Conservation (phyloP, 2,888 invertebrate genomes). For the Lumbricus terrestris region DNA sequence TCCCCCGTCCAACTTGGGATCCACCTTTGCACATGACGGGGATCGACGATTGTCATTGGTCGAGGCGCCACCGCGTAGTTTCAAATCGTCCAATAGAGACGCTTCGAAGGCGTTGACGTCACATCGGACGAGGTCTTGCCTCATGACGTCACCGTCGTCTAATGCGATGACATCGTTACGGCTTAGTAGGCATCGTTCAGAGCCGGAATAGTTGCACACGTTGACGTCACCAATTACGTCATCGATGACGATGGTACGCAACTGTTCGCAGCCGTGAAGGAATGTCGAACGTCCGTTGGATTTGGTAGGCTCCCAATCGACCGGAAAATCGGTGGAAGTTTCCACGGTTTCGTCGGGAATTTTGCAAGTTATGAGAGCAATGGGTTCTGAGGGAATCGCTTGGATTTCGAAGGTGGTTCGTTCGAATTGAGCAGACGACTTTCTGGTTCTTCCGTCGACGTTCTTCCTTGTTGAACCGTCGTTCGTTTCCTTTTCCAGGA, state of each 20-base stretch:
- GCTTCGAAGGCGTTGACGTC: neutral
- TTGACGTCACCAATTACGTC: neutral
- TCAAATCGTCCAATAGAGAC: neutral
- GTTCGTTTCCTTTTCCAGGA: slow-evolving; percentile 11
- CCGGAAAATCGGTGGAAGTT: neutral
- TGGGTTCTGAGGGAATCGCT: neutral
- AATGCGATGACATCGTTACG: neutral
- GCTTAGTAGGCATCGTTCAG: neutral
- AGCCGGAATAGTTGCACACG: neutral
- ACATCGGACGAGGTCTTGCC: neutral
- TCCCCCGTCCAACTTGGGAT: neutral
- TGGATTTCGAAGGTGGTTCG: neutral
- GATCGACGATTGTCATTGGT: neutral
- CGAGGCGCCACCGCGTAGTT: neutral
- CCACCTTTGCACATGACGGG: neutral
- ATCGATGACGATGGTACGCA: neutral
- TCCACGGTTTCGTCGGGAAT: neutral
- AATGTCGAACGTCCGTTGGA: neutral
- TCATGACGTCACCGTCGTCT: neutral
- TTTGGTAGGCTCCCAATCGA: neutral
- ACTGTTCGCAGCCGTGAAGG: neutral
- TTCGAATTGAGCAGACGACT: neutral
- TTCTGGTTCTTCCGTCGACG: neutral
- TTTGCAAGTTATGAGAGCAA: neutral
- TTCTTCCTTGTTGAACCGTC: neutral